These are phyloP conservation scores for Mythimna albipuncta DNA, from an alignment of 2,888 invertebrate genomes.

Conservation along the genomic window DNA sequence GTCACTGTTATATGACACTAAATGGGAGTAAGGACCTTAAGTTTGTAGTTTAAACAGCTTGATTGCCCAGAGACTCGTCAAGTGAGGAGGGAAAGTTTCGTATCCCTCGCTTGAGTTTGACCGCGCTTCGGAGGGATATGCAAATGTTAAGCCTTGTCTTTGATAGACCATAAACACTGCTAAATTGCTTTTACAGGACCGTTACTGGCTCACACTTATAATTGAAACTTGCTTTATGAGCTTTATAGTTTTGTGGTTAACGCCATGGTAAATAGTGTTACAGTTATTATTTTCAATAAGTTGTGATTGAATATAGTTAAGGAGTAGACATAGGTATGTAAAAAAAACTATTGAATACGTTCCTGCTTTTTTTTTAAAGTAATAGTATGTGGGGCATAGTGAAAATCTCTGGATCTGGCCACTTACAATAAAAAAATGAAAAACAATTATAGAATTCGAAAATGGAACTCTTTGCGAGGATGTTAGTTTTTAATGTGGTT, in stretches of 20 bases:
- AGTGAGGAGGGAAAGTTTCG: constrained; percentile 1
- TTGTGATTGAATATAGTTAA: not conserved
- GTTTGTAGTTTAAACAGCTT: constrained; percentile 11
- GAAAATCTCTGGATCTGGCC: too few species aligned
- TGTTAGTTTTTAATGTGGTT: too few species aligned
- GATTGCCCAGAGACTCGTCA: not conserved
- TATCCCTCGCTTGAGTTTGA: constrained; percentile 5
- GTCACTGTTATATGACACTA: too few species aligned
- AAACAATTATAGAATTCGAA: too few species aligned
- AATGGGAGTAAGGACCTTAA: too few species aligned
- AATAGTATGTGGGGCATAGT: too few species aligned
- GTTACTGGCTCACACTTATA: not conserved
- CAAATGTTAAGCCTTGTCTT: constrained; percentile 16
- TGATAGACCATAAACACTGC: constrained; percentile 19
- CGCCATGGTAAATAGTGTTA: not conserved
- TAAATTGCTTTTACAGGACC: constrained; percentile 23
- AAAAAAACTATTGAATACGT: too few species aligned
- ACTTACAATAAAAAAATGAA: too few species aligned
- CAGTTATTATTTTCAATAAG: not conserved
- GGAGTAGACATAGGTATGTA: too few species aligned
- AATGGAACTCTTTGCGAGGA: too few species aligned
- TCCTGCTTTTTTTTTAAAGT: too few species aligned
- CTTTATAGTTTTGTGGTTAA: not conserved
- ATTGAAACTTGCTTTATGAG: not conserved
- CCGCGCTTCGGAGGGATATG: constrained; percentile 1